Evolutionary conservation across 2,797 vertebrate species (phyloP), one percentile per base, ranked within the genome.

Genomic region (Sphaeramia orbicularis): DNA sequence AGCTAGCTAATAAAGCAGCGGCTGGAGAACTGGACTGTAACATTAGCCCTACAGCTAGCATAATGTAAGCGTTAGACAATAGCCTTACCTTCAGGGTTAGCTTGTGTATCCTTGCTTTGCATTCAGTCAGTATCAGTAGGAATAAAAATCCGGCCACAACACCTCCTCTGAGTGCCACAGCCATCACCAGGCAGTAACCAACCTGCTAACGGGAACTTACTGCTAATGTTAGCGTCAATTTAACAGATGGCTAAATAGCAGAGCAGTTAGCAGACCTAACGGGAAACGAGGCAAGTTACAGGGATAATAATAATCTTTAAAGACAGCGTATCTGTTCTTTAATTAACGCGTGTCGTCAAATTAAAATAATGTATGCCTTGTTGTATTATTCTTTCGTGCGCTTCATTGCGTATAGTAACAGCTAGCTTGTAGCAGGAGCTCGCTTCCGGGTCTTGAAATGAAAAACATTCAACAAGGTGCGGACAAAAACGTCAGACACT

Each of bases 31-130:
- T 24, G 12, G 10, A 30, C 4, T 21, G 7, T 5, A 13, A n/a
- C 14, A 37, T 52, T 72, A 73, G 65, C 71, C 47, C 0, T 7
- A 7, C 0, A 9, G 47, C 43, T 50, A 70, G 21, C 61, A 27
- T 3, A 44, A 14, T 1, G 16, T 0, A 2, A 7, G 10, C 0
- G 8, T 4, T 0, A 18, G 0, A 4, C 0, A 1, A 0, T n/a
- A 2, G 14, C 7, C 83, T 86, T 87, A 94, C 93, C 84, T 62
- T 75, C 10, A 94, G 64, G 0, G 52, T 71, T 5, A 94, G 91
- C 24, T 63, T 81, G 66, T 94, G 93, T 80, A 80, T 94, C 55
- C 93, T 86, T 1, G 91, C 90, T 13, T 65, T 52, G 53, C 86
- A 83, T 0, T 76, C 58, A 36, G 51, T 14, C 40, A 90, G 24